These are phyloP conservation scores for Okamejei kenojei DNA, from an alignment of 2,797 vertebrate genomes.

Conservation along the genomic window DNA sequence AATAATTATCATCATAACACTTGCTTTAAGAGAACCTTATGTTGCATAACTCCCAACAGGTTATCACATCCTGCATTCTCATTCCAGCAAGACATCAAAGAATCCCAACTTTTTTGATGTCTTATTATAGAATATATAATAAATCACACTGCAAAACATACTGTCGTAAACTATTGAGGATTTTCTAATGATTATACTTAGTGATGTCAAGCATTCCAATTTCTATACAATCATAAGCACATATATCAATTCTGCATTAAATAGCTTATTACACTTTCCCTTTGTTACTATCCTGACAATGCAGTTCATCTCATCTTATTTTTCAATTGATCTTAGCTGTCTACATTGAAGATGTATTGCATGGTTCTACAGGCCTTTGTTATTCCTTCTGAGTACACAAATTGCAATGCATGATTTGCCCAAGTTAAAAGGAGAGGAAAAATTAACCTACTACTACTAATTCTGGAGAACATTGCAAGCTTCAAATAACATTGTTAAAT, in stretches of 20 bases:
- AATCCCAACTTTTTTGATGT: conserved; percentile 19
- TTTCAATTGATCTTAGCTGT: background rate
- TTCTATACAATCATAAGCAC: background rate
- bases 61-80: background rate
- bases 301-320: background rate
- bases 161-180: background rate
- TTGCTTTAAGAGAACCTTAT: background rate
- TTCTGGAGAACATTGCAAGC: background rate
- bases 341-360: background rate
- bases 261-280: background rate
- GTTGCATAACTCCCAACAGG: conserved; percentile 2
- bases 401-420: background rate
- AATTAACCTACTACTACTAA: background rate
- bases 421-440: background rate
- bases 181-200: background rate
- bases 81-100: background rate
- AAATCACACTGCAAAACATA: background rate
- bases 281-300: background rate
- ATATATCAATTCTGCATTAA: background rate
- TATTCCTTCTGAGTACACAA: background rate
- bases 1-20: background rate
- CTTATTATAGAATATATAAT: background rate
- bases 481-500: background rate
- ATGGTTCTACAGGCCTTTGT: background rate
- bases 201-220: background rate